Evolutionary conservation across 1,140 invertebrate genomes (phyloP).

Genomic region (Orius insidiosus): DNA sequence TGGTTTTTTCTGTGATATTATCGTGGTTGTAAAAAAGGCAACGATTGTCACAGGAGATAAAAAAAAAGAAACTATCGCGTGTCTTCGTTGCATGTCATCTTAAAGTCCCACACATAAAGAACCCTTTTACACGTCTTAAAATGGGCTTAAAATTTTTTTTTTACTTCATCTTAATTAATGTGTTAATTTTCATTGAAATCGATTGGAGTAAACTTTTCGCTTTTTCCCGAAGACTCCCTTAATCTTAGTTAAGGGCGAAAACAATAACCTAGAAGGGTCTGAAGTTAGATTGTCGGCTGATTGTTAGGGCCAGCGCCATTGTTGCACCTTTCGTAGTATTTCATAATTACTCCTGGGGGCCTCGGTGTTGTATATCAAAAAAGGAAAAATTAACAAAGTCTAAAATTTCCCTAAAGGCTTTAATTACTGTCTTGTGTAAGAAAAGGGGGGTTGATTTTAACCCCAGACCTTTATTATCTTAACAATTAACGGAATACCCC

Average conservation of each 20-base stretch:
- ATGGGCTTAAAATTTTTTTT: not conserved
- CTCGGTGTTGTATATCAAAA: constrained; percentile 11
- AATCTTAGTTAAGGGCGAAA: constrained; percentile 11
- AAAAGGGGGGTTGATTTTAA: constrained; percentile 7
- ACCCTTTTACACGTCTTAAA: no score
- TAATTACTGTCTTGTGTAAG: constrained; percentile 12
- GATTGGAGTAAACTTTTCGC: no score
- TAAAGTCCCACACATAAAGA: no score
- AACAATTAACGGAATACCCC: constrained; percentile 9
- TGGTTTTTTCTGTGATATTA: no score
- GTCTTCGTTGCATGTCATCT: no score
- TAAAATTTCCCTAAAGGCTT: constrained; percentile 12
- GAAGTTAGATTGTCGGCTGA: constrained; percentile 11
- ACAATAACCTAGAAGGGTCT: constrained; percentile 7
- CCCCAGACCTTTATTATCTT: constrained; percentile 9
- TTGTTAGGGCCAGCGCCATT: constrained; percentile 4
- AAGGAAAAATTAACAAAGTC: constrained; percentile 12
- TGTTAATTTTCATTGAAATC: not conserved
- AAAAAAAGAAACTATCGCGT: no score
- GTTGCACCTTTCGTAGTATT: constrained; percentile 10
- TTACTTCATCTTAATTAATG: not conserved
- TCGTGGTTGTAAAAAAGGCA: no score
- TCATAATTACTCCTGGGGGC: constrained; percentile 10
- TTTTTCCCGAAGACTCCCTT: not conserved
- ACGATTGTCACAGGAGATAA: no score